Conservation (phyloP, 1,140 invertebrate species). For the Zaprionus inermis region DNA sequence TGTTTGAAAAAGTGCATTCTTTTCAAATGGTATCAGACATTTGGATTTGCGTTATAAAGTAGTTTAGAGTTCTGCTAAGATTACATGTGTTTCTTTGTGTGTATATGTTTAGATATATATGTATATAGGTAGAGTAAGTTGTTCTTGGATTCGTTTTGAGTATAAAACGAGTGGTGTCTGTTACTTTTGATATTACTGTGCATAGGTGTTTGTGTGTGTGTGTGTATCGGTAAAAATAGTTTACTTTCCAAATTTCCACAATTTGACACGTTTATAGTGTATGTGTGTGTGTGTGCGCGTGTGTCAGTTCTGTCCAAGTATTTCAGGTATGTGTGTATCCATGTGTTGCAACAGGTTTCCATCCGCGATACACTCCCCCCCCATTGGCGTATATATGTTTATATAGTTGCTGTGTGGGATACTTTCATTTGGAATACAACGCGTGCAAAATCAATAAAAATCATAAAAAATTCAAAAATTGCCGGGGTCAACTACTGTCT, state of each 20-base stretch:
- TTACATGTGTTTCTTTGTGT: not conserved
- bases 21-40: constrained; percentile 62
- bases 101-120: not conserved
- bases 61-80: constrained; percentile 34
- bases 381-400: not conserved
- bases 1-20: constrained; percentile 59
- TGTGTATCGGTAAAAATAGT: constrained; percentile 16
- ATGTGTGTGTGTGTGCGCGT: not conserved
- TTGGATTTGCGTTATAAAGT: constrained; percentile 62
- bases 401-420: not conserved
- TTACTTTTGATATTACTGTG: constrained; percentile 32
- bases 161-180: constrained; percentile 38
- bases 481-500: constrained; percentile 2
- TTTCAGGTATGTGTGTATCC: constrained; percentile 14
- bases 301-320: constrained; percentile 5
- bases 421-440: constrained; percentile 8
- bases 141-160: constrained; percentile 22
- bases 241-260: constrained; percentile 22
- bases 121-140: not conserved
- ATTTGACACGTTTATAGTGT: constrained; percentile 46
- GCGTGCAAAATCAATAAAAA: constrained; percentile 65
- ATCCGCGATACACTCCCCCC: not conserved
- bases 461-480: constrained; percentile 61
- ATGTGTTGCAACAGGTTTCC: constrained; percentile 45
- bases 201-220: constrained; percentile 19